A percentile compares a stretch with the other conserved stretches of the same genome.
phyloP scores from a whole-genome alignment of 2,113 vertebrate species.

The Sphaerodactylus townsendi region DNA sequence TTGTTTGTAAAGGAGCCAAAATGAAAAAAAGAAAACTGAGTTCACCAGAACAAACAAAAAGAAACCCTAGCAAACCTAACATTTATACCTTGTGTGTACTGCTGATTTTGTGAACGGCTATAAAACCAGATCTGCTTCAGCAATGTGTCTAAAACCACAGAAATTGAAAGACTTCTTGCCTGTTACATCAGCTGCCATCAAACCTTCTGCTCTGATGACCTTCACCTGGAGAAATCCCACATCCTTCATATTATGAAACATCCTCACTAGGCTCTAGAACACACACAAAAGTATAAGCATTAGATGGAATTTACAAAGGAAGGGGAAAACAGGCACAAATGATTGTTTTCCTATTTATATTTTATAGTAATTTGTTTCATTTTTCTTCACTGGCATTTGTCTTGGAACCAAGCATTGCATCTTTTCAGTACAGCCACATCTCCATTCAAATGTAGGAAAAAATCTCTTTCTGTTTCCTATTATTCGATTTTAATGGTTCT shows the following conservation, averaged over 20 bases:
- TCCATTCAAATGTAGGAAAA: neutral
- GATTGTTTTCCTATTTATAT: neutral
- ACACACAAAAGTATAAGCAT: conserved; percentile 40
- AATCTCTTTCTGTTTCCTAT: neutral
- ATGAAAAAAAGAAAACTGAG: neutral
- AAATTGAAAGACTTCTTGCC: conserved; percentile 76
- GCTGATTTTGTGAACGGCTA: neutral
- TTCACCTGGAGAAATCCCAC: conserved; percentile 97
- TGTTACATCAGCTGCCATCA: conserved; percentile 98
- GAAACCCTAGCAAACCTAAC: neutral
- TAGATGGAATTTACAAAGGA: neutral
- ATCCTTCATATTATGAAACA: conserved; percentile 91
- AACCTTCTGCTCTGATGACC: conserved; percentile 94
- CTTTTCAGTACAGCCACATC: neutral
- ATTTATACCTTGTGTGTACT: neutral
- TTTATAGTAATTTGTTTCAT: neutral
- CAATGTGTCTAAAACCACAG: neutral
- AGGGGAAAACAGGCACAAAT: neutral
- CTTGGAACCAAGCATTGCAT: neutral
- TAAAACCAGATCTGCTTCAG: neutral
- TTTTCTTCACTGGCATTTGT: neutral
- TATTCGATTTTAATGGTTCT: neutral
- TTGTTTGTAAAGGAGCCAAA: neutral
- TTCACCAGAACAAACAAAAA: neutral
- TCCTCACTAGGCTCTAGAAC: conserved; percentile 85